These are phyloP conservation scores for Drosophila robusta DNA, from an alignment of 2,888 invertebrate genomes.

Conservation along the genomic window DNA sequence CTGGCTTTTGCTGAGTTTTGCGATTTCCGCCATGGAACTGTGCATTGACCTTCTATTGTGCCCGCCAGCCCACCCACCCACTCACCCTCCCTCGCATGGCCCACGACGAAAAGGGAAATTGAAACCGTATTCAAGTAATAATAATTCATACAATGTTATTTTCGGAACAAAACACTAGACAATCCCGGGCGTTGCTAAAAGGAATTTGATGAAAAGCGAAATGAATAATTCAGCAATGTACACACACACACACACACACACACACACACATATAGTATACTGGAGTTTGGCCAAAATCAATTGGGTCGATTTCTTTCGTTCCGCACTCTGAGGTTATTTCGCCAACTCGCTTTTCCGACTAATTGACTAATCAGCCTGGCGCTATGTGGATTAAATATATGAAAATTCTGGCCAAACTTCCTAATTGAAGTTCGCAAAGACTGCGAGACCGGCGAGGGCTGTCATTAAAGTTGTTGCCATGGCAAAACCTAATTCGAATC, in stretches of 20 bases:
- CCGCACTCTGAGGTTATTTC: background rate
- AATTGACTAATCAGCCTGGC: slow-evolving; percentile 12
- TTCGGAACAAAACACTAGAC: slow-evolving; percentile 22
- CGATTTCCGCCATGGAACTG: slow-evolving; percentile 36
- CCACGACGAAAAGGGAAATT: slow-evolving; percentile 50
- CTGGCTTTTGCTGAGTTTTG: slow-evolving; percentile 51
- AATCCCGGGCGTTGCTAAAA: slow-evolving; percentile 42
- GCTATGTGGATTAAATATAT: background rate
- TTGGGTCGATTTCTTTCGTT: slow-evolving; percentile 21
- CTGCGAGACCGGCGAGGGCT: slow-evolving; percentile 5
- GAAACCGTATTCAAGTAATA: slow-evolving; percentile 58
- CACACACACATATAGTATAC: background rate
- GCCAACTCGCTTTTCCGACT: slow-evolving; percentile 8
- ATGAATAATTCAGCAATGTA: slow-evolving; percentile 44
- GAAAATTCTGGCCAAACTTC: slow-evolving; percentile 11
- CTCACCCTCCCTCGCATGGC: slow-evolving; percentile 2
- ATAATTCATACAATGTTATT: slow-evolving; percentile 61
- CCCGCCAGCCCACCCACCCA: too few species aligned
- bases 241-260: background rate
- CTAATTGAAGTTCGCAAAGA: slow-evolving; percentile 15
- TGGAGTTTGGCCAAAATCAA: slow-evolving; percentile 16
- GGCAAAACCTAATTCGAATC: too few species aligned
- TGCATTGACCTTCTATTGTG: slow-evolving; percentile 41
- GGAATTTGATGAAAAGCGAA: slow-evolving; percentile 44
- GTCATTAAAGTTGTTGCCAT: background rate